A percentile compares a stretch with the other conserved stretches of the same genome.
These are phyloP conservation scores for Caracal caracal DNA, from an alignment of 2,113 vertebrate genomes.

Conservation along the genomic window DNA sequence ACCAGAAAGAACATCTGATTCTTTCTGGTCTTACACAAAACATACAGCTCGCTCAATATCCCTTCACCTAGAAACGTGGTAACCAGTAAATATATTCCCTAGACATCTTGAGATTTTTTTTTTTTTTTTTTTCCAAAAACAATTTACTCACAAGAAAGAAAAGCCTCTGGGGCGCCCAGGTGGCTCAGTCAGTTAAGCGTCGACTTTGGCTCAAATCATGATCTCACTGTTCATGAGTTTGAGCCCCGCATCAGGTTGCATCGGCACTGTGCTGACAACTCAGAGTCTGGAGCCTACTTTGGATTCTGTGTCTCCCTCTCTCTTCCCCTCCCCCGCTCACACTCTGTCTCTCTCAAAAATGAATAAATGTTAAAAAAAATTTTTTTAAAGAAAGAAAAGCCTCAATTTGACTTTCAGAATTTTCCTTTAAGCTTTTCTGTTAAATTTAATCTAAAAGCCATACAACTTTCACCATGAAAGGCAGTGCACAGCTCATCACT, in stretches of 20 bases:
- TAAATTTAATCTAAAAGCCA: not conserved
- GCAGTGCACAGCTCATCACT: not conserved
- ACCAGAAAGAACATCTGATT: not conserved
- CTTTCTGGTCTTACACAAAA: not conserved
- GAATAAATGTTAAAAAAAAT: too few relatives aligned
- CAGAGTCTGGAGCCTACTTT: too few relatives aligned
- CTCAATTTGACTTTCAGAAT: not conserved
- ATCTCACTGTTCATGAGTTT: too few relatives aligned
- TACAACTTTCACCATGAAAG: not conserved
- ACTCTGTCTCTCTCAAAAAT: too few relatives aligned
- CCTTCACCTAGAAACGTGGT: not conserved
- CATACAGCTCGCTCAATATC: not conserved
- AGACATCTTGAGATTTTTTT: not conserved
- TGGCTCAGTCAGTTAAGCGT: too few relatives aligned
- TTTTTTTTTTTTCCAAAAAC: not conserved
- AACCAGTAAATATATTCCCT: not conserved
- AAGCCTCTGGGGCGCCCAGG: not conserved
- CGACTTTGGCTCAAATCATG: too few relatives aligned
- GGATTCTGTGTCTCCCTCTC: too few relatives aligned
- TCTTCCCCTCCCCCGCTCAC: too few relatives aligned
- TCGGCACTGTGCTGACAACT: too few relatives aligned
- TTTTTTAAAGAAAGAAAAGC: not conserved
- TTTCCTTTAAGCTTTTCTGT: not conserved
- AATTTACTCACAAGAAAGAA: conserved; percentile 17
- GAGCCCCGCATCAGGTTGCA: too few relatives aligned